phyloP scores from a whole-genome alignment of 2,113 vertebrate species.

The Atlantisia rogersi region DNA sequence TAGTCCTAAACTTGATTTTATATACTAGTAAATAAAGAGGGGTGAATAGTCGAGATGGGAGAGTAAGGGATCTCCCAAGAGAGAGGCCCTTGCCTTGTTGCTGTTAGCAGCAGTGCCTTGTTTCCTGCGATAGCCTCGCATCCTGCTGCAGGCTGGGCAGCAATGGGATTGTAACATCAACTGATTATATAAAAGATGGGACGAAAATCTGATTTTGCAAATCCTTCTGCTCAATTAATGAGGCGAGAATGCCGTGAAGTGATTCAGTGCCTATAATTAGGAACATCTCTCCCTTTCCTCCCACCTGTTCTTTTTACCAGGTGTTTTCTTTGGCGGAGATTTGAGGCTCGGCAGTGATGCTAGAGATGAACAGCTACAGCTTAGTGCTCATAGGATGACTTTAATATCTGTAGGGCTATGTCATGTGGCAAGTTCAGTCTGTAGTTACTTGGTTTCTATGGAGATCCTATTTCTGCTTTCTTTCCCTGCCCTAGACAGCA shows the following conservation, averaged over 20 bases:
- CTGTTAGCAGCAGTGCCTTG: background rate
- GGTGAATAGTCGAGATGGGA: background rate
- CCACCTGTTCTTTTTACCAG: background rate
- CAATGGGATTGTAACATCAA: background rate
- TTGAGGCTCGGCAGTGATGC: background rate
- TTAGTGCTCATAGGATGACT: background rate
- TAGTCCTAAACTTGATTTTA: background rate
- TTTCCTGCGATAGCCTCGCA: background rate
- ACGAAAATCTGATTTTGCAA: conserved; percentile 18
- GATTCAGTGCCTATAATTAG: conserved; percentile 13
- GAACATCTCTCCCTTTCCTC: background rate
- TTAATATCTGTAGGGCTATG: background rate
- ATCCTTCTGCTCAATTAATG: background rate
- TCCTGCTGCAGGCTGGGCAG: background rate
- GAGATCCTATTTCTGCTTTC: conserved; percentile 46
- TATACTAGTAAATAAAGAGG: background rate
- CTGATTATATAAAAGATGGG: background rate
- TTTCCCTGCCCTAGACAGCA: background rate
- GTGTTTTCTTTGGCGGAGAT: conserved; percentile 18
- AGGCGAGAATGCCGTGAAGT: background rate
- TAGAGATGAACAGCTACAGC: background rate
- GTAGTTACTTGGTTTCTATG: conserved; percentile 54
- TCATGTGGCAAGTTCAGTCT: conserved; percentile 8
- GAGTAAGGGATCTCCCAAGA: background rate
- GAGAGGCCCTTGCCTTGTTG: background rate